Conservation (phyloP, 2,888 invertebrate genomes). For the Epinotia ramella region DNA sequence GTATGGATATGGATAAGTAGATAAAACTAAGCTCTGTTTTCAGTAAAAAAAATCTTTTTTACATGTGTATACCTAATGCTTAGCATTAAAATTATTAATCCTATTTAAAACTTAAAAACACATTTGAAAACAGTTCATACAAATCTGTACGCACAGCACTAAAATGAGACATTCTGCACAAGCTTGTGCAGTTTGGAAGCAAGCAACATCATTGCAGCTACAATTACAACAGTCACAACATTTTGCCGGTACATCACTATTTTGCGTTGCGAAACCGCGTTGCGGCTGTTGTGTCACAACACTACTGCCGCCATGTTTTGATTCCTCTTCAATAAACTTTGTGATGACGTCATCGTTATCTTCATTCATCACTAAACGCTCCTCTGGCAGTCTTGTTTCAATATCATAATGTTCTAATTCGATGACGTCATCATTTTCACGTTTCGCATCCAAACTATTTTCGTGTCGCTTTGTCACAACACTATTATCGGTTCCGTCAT, state of each 20-base stretch:
- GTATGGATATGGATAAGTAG: no score
- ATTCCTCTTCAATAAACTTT: neutral
- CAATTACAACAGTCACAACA: conserved; percentile 10
- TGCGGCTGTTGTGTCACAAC: conserved; percentile 26
- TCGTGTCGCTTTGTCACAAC: neutral
- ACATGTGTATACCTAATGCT: neutral
- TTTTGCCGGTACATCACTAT: conserved; percentile 3
- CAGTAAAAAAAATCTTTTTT: no score
- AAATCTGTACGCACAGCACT: conserved; percentile 22
- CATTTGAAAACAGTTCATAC: neutral
- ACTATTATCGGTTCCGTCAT: neutral
- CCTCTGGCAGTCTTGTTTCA: neutral
- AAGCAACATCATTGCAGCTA: conserved; percentile 21
- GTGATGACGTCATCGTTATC: conserved; percentile 21
- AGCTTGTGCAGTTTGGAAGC: conserved; percentile 28
- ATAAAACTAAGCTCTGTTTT: no score
- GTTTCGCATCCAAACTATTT: neutral
- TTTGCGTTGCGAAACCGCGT: neutral
- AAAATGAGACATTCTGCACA: conserved; percentile 21
- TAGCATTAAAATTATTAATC: neutral
- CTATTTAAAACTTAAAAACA: neutral
- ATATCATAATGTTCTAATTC: neutral
- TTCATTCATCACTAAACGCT: neutral
- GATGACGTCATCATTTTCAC: neutral
- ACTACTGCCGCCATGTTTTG: conserved; percentile 10